A percentile compares a stretch with the other conserved stretches of the same genome.
Conservation (phyloP, 2,888 invertebrate genomes). For the Helleia helle region DNA sequence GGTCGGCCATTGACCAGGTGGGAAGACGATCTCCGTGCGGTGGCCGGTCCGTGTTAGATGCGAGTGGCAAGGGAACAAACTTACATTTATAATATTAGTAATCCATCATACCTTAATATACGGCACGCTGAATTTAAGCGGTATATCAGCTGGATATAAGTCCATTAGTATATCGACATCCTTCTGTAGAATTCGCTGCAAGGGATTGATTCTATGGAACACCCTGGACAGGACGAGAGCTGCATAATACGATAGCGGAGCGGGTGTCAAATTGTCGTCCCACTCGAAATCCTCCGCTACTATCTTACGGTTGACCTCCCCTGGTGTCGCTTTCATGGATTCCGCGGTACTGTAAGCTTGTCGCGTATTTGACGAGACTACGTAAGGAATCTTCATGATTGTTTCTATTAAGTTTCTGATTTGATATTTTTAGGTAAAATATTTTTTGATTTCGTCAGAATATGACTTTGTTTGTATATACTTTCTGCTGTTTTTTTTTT, state of each 20-base stretch:
- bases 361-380: slow-evolving; percentile 43
- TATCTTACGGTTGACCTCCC: slow-evolving; percentile 43
- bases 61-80: too few species aligned
- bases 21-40: too few species aligned
- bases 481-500: too few species aligned
- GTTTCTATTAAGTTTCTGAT: not conserved
- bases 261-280: slow-evolving; percentile 54
- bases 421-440: not conserved
- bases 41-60: too few species aligned
- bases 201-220: slow-evolving; percentile 67
- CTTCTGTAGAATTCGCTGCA: slow-evolving; percentile 67
- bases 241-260: slow-evolving; percentile 49
- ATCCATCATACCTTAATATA: slow-evolving; percentile 52
- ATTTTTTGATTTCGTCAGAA: not conserved
- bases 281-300: slow-evolving; percentile 60
- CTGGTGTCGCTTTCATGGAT: slow-evolving; percentile 34
- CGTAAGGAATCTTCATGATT: slow-evolving; percentile 60
- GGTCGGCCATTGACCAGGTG: too few species aligned
- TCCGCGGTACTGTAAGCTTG: slow-evolving; percentile 41
- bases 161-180: slow-evolving; percentile 76
- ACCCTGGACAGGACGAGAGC: slow-evolving; percentile 41
- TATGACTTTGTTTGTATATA: too few species aligned
- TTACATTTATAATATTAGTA: too few species aligned
- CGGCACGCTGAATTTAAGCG: slow-evolving; percentile 70
- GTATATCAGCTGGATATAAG: slow-evolving; percentile 73